Conservation (phyloP, 2,888 invertebrate species). For the Limenitis camilla region DNA sequence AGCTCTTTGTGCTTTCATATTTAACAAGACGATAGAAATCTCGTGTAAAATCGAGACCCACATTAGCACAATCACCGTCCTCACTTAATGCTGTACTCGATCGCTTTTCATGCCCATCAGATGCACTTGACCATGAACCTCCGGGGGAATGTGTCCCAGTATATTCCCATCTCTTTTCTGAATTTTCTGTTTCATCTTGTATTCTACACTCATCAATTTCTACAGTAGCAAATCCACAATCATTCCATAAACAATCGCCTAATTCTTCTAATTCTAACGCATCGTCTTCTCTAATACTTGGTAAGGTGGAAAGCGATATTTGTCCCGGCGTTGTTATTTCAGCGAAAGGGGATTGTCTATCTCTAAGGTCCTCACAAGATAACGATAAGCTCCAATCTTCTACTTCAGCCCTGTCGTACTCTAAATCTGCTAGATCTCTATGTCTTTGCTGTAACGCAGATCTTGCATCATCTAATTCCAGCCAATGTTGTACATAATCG, state of each 20-base stretch:
- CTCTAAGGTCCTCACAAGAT: conserved; percentile 80
- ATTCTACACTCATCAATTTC: conserved; percentile 79
- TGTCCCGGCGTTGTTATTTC: conserved; percentile 76
- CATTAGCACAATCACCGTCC: conserved; percentile 79
- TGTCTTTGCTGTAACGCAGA: conserved; percentile 80
- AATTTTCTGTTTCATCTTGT: conserved; percentile 58
- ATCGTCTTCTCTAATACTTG: conserved; percentile 83
- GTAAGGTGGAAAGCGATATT: conserved; percentile 78
- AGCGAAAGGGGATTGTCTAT: conserved; percentile 67
- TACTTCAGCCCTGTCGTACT: conserved; percentile 83
- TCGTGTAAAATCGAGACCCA: conserved; percentile 83
- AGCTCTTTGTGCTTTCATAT: conserved; percentile 86
- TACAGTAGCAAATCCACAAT: conserved; percentile 80
- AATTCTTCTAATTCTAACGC: conserved; percentile 82
- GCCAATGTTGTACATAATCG: conserved; percentile 84
- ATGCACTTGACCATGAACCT: conserved; percentile 76
- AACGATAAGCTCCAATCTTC: conserved; percentile 87
- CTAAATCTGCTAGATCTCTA: conserved; percentile 79
- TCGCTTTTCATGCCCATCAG: conserved; percentile 78
- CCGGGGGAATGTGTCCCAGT: conserved; percentile 74
- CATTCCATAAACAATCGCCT: conserved; percentile 84
- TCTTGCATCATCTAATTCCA: conserved; percentile 81
- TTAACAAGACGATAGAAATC: conserved; percentile 87
- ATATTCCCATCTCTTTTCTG: conserved; percentile 79
- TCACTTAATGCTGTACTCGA: conserved; percentile 81